Percentiles rank a stretch among this genome's conserved stretches.
Evolutionary conservation across 2,888 invertebrate genomes (phyloP).

Genomic region (Hirtodrosophila confusa): DNA sequence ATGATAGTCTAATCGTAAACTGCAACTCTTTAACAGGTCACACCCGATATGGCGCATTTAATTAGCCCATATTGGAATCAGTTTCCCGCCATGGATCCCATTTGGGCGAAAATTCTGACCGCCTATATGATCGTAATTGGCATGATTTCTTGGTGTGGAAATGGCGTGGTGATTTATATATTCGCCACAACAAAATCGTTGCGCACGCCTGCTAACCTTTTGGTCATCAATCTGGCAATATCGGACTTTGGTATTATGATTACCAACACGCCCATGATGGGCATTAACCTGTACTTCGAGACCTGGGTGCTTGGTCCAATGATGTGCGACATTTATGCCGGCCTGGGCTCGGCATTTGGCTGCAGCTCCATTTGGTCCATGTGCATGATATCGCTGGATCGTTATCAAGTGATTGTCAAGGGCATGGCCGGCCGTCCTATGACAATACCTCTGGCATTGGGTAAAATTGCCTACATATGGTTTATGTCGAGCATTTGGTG

Average conservation of each 20-base stretch:
- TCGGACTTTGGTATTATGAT: conserved; percentile 94
- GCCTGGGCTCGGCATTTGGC: conserved; percentile 94
- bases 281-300: conserved; percentile 84
- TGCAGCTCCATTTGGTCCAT: conserved; percentile 96
- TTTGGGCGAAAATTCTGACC: conserved; percentile 93
- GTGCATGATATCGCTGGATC: conserved; percentile 95
- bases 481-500: conserved; percentile 91
- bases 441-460: conserved; percentile 91
- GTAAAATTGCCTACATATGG: conserved; percentile 93
- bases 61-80: conserved; percentile 93
- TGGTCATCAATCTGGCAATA: conserved; percentile 95
- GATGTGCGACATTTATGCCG: conserved; percentile 94
- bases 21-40: conserved; percentile 78
- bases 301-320: conserved; percentile 86
- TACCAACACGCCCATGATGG: conserved; percentile 84
- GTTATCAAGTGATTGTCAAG: conserved; percentile 97
- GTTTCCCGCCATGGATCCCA: conserved; percentile 94
- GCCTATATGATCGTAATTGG: conserved; percentile 91
- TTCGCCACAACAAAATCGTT: conserved; percentile 85
- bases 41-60: conserved; percentile 88
- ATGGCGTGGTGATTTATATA: conserved; percentile 83
- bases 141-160: conserved; percentile 83
- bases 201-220: conserved; percentile 94
- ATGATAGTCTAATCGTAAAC: background rate
- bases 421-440: conserved; percentile 93